A percentile compares a stretch with the other conserved stretches of the same genome.
These are phyloP conservation scores for Sialis lutaria DNA, from an alignment of 2,888 invertebrate genomes.

Conservation along the genomic window DNA sequence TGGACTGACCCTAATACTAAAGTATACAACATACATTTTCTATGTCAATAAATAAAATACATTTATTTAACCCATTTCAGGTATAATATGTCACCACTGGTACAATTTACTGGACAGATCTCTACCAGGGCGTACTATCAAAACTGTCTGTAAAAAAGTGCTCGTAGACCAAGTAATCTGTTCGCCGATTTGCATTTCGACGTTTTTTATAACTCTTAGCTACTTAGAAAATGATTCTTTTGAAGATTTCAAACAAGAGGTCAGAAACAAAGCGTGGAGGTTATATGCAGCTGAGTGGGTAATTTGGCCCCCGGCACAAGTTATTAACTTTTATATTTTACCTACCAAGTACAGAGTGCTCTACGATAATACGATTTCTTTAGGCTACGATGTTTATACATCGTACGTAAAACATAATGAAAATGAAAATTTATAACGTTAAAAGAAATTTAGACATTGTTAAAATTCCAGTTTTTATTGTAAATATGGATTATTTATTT, in stretches of 20 bases:
- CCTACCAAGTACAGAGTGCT: constrained; percentile 68
- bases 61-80: constrained; percentile 19
- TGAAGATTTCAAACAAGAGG: constrained; percentile 44
- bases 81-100: constrained; percentile 73
- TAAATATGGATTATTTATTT: too few species aligned
- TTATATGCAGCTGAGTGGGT: constrained; percentile 79
- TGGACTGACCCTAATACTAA: too few species aligned
- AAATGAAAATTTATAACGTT: background rate
- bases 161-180: constrained; percentile 67
- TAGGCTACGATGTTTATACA: constrained; percentile 73
- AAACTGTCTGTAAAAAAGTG: constrained; percentile 57
- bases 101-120: constrained; percentile 57
- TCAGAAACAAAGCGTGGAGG: constrained; percentile 53
- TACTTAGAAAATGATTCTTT: constrained; percentile 45
- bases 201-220: constrained; percentile 62
- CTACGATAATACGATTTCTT: constrained; percentile 71
- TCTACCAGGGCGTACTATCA: constrained; percentile 48
- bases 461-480: too few species aligned
- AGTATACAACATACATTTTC: too few species aligned
- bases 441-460: background rate
- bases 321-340: constrained; percentile 79
- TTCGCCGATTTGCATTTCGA: constrained; percentile 61
- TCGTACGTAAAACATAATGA: constrained; percentile 56
- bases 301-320: constrained; percentile 85
- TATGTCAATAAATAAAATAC: too few species aligned